Evolutionary conservation across 1,140 invertebrate species (phyloP), one percentile per base, ranked within the genome.

Genomic region (Lordiphosa clarofinis): DNA sequence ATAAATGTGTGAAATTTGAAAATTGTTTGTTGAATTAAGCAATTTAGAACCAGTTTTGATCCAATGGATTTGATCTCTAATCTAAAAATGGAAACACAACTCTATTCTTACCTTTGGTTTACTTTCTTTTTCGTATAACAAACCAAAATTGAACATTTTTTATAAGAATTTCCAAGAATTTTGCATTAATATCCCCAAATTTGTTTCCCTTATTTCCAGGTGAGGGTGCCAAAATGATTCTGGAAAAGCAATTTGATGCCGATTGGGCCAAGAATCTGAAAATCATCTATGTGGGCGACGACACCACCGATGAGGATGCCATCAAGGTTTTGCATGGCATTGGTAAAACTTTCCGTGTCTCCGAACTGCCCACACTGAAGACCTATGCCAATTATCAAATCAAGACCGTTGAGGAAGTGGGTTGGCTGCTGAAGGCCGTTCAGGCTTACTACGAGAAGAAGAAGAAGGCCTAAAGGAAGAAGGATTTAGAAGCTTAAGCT

Each of bases 251-350:
- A 1, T 97, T 97, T 89, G 96, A 96, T 13, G 91, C 96, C 4
- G 95, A 97, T 87, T 97, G 96, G 96, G 94, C 94, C 75, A 95
- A 97, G 89, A 92, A 96, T 49, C 94, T 97, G 57, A 92, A 95
- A 65, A 96, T 96, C 74, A 95, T 97, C 74, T 97, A 96, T 78
- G 95, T 93, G 40, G 96, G 96, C 53, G 96, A 97, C 88, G 96
- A 97, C 89, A 93, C 92, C 24, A 97, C 96, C 2, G 96, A 97
- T 89, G 96, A 97, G 90, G 96, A 97, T 89, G 96, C 96, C 35
- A 96, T 97, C 92, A 91, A 93, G 91, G 95, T 96, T 84, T 84
- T 96, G 38, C 94, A 95, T 91, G 95, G 95, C 82, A 96, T 97
- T 93, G 96, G 96, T 12, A 94, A 95, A 5, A 97, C 96, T 7